Evolutionary conservation across 2,888 invertebrate species (phyloP).

Genomic region (Drosophila limbata): DNA sequence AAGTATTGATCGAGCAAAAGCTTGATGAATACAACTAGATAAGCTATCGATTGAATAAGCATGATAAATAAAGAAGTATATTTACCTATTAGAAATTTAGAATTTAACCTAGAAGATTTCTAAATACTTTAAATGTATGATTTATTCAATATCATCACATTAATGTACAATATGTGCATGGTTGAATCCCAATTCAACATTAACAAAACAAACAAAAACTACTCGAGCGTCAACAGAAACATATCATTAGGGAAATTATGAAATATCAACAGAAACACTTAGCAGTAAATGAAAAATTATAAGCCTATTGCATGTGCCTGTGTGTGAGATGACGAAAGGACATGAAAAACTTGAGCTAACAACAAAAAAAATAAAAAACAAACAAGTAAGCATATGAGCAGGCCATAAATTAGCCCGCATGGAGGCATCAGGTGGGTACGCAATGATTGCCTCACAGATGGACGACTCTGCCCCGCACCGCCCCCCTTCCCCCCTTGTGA

Average conservation of each 20-base stretch:
- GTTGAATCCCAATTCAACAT: slow-evolving; percentile 8
- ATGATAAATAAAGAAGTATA: no score
- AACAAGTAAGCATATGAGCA: slow-evolving; percentile 63
- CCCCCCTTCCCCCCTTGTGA: background rate
- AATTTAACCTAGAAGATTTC: no score
- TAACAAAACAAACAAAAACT: slow-evolving; percentile 65
- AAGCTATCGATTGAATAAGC: background rate
- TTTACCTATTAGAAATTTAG: no score
- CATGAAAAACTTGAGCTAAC: slow-evolving; percentile 14
- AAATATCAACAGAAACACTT: slow-evolving; percentile 70
- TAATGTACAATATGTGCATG: no score
- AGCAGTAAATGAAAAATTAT: slow-evolving; percentile 73
- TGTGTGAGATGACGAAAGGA: slow-evolving; percentile 59
- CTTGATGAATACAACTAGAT: background rate
- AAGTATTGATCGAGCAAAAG: background rate
- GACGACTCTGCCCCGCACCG: slow-evolving; percentile 1
- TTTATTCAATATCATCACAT: background rate
- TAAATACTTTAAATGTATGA: no score
- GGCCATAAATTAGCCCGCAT: slow-evolving; percentile 80
- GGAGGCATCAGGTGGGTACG: slow-evolving; percentile 57
- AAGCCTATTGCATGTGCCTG: slow-evolving; percentile 18
- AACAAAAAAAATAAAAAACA: slow-evolving; percentile 15
- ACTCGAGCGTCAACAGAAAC: slow-evolving; percentile 64
- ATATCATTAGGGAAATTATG: slow-evolving; percentile 75
- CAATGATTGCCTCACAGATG: slow-evolving; percentile 43